Evolutionary conservation across 1,140 invertebrate genomes (phyloP).

Genomic region (Nylanderia fulva): DNA sequence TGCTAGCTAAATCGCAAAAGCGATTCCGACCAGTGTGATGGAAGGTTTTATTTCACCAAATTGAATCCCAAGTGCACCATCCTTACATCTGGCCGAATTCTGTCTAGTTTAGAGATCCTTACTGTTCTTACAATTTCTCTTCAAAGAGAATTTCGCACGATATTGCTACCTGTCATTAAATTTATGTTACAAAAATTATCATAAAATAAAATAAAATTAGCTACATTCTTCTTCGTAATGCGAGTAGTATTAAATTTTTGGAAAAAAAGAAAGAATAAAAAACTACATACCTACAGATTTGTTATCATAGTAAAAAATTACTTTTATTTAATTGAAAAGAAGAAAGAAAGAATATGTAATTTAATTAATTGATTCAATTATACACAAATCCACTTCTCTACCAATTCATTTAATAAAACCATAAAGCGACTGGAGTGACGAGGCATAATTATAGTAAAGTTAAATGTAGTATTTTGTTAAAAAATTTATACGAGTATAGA

Average conservation of each 20-base stretch:
- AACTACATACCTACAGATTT: background rate
- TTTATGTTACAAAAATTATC: background rate
- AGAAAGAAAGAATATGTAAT: background rate
- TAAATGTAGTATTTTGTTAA: slow-evolving; percentile 1
- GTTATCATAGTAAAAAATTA: background rate
- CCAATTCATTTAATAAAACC: slow-evolving; percentile 10
- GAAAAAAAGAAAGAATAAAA: background rate
- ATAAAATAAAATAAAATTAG: background rate
- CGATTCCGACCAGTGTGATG: slow-evolving; percentile 28
- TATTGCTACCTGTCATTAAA: background rate
- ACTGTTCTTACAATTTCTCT: slow-evolving; percentile 8
- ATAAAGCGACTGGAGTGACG: background rate
- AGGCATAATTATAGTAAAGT: background rate
- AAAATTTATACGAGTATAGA: background rate
- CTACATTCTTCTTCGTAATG: background rate
- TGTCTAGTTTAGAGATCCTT: slow-evolving; percentile 21
- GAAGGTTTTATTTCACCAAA: slow-evolving; percentile 36
- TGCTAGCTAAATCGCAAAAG: slow-evolving; percentile 23
- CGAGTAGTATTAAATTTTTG: background rate
- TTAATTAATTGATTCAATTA: slow-evolving; percentile 32
- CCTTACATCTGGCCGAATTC: slow-evolving; percentile 45
- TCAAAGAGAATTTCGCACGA: background rate
- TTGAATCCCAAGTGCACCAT: slow-evolving; percentile 48
- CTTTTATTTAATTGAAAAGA: background rate
- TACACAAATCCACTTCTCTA: background rate